A percentile compares a stretch with the other conserved stretches of the same genome.
phyloP scores from a whole-genome alignment of 2,797 vertebrate species.

The Gallinago nigripennis region DNA sequence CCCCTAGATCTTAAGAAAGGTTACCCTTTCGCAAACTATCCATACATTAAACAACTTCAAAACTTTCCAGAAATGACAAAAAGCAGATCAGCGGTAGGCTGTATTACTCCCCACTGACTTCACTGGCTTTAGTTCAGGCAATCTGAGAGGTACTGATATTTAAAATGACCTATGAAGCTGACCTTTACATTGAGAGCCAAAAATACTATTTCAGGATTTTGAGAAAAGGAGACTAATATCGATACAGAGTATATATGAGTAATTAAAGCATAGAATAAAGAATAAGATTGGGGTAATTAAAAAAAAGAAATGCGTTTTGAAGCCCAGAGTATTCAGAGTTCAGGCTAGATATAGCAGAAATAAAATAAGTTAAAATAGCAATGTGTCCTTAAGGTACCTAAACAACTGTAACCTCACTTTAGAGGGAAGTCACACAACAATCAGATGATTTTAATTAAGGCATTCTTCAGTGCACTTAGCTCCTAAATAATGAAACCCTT shows the following conservation, averaged over 20 bases:
- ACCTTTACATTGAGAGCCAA: background rate
- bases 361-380: background rate
- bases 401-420: background rate
- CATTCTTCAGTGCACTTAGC: background rate
- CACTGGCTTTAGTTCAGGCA: background rate
- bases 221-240: background rate
- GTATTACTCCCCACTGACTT: background rate
- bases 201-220: background rate
- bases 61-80: constrained; percentile 2
- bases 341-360: background rate
- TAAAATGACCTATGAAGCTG: background rate
- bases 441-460: background rate
- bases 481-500: background rate
- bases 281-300: background rate
- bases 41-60: background rate
- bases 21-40: constrained; percentile 24
- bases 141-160: background rate
- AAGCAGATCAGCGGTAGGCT: background rate
- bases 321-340: background rate
- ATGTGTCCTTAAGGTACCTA: background rate
- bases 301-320: background rate
- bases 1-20: constrained; percentile 16
- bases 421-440: background rate
- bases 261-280: background rate
- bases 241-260: background rate